These are phyloP conservation scores for Trachymyrmex cornetzi DNA, from an alignment of 1,140 invertebrate genomes.

Conservation along the genomic window DNA sequence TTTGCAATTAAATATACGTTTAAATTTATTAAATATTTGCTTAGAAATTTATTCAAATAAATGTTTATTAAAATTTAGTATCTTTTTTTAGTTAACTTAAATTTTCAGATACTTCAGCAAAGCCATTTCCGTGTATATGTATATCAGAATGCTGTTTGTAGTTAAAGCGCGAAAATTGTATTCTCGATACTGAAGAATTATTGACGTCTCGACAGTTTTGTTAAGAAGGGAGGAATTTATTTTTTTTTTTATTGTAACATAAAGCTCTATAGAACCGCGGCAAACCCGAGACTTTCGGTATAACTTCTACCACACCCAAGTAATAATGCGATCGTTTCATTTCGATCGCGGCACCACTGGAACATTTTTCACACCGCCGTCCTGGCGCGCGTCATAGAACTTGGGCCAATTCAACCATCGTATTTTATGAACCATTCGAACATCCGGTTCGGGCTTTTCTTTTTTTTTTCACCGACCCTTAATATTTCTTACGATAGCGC, in stretches of 20 bases:
- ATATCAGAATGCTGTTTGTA: not conserved
- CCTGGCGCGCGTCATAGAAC: slow-evolving; percentile 35
- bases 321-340: slow-evolving; percentile 62
- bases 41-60: no score
- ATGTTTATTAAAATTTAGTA: no score
- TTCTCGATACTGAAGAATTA: not conserved
- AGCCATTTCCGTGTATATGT: no score
- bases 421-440: slow-evolving; percentile 56
- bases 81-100: no score
- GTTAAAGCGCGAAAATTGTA: not conserved
- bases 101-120: no score
- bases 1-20: no score
- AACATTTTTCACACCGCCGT: slow-evolving; percentile 53
- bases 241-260: not conserved
- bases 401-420: slow-evolving; percentile 55
- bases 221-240: not conserved
- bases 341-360: slow-evolving; percentile 45
- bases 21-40: no score
- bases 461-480: slow-evolving; percentile 35
- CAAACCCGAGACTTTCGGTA: not conserved
- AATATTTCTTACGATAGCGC: slow-evolving; percentile 52
- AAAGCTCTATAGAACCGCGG: not conserved
- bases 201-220: not conserved
- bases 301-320: slow-evolving; percentile 55
- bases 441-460: slow-evolving; percentile 19